These are phyloP conservation scores for Eledona agricola DNA, from an alignment of 2,888 invertebrate genomes.

Conservation along the genomic window DNA sequence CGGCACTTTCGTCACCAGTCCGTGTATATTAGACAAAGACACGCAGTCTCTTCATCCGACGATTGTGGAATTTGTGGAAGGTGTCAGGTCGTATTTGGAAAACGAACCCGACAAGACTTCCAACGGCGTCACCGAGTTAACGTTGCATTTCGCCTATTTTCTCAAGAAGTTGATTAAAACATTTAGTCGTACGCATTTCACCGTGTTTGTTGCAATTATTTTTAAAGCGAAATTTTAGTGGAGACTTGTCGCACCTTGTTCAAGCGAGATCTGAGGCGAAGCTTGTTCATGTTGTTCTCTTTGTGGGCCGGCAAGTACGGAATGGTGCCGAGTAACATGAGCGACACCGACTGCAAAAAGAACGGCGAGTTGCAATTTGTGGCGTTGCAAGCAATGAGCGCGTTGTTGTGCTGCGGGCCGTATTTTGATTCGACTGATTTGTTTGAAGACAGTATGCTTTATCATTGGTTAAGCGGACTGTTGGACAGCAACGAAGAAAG, in stretches of 20 bases:
- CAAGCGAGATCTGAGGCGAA: conserved; percentile 85
- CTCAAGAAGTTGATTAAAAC: conserved; percentile 93
- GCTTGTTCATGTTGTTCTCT: conserved; percentile 90
- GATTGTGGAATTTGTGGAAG: conserved; percentile 95
- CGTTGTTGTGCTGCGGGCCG: conserved; percentile 93
- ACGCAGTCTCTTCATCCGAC: conserved; percentile 85
- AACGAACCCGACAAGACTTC: conserved; percentile 94
- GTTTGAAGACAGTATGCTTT: conserved; percentile 91
- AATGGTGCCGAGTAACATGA: conserved; percentile 66
- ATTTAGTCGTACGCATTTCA: conserved; percentile 78
- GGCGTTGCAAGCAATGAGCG: conserved; percentile 88
- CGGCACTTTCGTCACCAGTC: conserved; percentile 86
- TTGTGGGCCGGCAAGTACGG: conserved; percentile 94
- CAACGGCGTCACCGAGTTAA: conserved; percentile 85
- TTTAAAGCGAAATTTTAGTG: conserved; percentile 77
- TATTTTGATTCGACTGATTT: conserved; percentile 88
- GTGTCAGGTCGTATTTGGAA: conserved; percentile 89
- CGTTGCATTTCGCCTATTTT: conserved; percentile 93
- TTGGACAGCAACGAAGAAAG: conserved; percentile 88
- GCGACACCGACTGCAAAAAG: conserved; percentile 52
- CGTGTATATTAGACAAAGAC: conserved; percentile 83
- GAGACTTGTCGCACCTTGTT: conserved; percentile 86
- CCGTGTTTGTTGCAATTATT: conserved; percentile 3
- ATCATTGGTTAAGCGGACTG: conserved; percentile 93
- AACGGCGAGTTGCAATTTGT: conserved; percentile 64